phyloP scores from a whole-genome alignment of 2,797 vertebrate species.

The Syndactyla subalaris region DNA sequence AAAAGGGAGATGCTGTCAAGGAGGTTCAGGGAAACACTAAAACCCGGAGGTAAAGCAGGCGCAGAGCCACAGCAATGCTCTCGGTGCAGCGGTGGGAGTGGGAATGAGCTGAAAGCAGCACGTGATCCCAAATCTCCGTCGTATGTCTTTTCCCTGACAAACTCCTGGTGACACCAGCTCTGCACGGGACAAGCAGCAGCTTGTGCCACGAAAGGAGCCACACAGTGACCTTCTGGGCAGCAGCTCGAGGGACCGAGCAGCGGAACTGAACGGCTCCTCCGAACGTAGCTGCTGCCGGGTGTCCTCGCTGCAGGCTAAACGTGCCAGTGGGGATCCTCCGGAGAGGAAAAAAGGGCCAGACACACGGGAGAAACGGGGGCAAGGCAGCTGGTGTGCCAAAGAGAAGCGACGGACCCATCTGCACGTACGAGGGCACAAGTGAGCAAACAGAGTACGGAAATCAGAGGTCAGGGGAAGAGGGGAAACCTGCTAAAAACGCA shows the following conservation, averaged over 20 bases:
- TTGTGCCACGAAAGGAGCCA: neutral
- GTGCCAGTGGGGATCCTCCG: neutral
- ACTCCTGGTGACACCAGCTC: constrained; percentile 5
- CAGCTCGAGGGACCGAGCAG: neutral
- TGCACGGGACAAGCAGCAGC: neutral
- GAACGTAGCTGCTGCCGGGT: neutral
- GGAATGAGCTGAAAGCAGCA: constrained; percentile 7
- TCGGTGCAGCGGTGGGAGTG: neutral
- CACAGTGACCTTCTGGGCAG: neutral
- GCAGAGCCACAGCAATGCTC: neutral
- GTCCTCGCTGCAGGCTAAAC: neutral
- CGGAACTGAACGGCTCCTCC: neutral
- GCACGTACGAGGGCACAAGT: neutral
- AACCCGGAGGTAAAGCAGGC: neutral
- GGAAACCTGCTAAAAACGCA: neutral
- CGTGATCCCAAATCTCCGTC: neutral
- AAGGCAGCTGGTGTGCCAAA: neutral
- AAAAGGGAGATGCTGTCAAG: neutral
- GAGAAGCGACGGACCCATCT: neutral
- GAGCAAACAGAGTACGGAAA: neutral
- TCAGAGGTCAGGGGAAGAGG: neutral
- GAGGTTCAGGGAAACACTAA: neutral
- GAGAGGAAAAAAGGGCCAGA: neutral
- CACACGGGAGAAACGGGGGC: neutral
- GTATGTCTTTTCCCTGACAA: neutral